Percentiles rank a stretch among this genome's conserved stretches.
Evolutionary conservation across 2,888 invertebrate genomes (phyloP).

Genomic region (Aleiodes alternator): DNA sequence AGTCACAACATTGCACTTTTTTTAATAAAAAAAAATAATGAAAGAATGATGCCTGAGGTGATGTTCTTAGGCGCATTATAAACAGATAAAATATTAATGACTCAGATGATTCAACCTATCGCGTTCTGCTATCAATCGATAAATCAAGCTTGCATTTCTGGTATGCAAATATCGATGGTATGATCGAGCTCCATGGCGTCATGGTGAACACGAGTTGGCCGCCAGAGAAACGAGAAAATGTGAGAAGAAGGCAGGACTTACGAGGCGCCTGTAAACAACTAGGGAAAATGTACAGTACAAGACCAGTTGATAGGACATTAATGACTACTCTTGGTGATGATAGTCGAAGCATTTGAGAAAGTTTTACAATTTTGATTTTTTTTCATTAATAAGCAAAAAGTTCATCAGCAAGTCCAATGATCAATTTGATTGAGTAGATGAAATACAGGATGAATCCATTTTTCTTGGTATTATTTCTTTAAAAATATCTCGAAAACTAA

Average conservation of each 20-base stretch:
- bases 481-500: too few relatives aligned
- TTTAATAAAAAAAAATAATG: neutral
- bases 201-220: constrained; percentile 30
- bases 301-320: constrained; percentile 16
- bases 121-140: constrained; percentile 57
- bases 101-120: constrained; percentile 55
- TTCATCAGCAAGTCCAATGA: too few relatives aligned
- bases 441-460: too few relatives aligned
- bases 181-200: constrained; percentile 53
- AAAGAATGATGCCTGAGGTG: neutral
- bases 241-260: constrained; percentile 39
- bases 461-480: too few relatives aligned
- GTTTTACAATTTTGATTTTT: too few relatives aligned
- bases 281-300: constrained; percentile 36
- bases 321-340: too few relatives aligned
- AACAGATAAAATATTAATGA: constrained; percentile 56
- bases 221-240: constrained; percentile 36
- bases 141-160: constrained; percentile 61
- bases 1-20: constrained; percentile 36
- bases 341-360: too few relatives aligned
- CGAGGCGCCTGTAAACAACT: constrained; percentile 33
- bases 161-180: constrained; percentile 63
- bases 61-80: constrained; percentile 23
- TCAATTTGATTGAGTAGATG: too few relatives aligned
- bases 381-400: too few relatives aligned